Conservation (phyloP, 2,113 vertebrate species). For the Esox niger region DNA sequence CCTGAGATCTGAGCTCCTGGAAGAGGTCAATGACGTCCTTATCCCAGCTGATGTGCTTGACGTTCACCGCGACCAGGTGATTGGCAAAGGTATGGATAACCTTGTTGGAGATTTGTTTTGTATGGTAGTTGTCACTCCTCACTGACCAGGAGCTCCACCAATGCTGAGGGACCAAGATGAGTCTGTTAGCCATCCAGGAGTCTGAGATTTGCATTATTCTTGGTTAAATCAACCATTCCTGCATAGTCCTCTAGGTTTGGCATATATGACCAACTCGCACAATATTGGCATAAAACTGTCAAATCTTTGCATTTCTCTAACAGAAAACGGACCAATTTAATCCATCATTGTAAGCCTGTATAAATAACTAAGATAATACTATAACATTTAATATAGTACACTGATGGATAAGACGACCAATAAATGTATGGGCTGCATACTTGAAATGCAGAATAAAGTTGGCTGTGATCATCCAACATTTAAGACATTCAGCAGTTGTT, state of each 20-base stretch:
- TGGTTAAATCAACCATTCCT: background rate
- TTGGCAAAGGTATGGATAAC: conserved; percentile 83
- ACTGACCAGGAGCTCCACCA: background rate
- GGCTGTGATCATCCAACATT: no score
- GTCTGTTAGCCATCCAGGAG: background rate
- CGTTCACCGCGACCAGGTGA: conserved; percentile 77
- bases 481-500: no score
- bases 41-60: conserved; percentile 81
- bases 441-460: no score
- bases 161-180: background rate
- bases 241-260: background rate
- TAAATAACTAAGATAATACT: no score
- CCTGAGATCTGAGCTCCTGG: conserved; percentile 76
- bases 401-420: no score
- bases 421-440: no score
- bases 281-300: no score
- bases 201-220: background rate
- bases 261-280: no score
- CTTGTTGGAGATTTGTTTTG: background rate
- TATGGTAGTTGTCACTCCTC: background rate
- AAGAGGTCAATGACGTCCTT: conserved; percentile 92
- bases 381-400: no score
- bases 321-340: no score
- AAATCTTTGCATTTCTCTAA: no score
- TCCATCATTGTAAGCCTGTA: no score